Evolutionary conservation across 2,797 vertebrate species (phyloP).

Genomic region (Helarctos malayanus): DNA sequence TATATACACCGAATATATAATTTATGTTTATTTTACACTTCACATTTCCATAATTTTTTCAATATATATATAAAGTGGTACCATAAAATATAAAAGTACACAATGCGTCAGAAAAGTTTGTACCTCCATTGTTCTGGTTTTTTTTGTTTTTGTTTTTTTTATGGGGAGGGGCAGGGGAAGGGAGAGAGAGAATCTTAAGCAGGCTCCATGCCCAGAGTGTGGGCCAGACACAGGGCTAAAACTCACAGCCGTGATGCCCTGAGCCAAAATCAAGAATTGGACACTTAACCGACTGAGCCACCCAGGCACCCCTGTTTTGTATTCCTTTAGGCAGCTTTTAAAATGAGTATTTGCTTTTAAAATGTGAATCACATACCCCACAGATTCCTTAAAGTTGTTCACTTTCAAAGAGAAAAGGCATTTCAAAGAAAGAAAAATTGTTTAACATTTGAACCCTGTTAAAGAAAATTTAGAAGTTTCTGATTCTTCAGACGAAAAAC

Average conservation of each 20-base stretch:
- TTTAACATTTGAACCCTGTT: slow-evolving; percentile 58
- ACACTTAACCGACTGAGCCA: neutral
- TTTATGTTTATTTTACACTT: slow-evolving; percentile 43
- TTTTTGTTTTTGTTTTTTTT: slow-evolving; percentile 41
- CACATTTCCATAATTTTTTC: neutral
- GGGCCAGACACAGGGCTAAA: neutral
- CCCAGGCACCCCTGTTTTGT: neutral
- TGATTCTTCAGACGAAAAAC: slow-evolving; percentile 47
- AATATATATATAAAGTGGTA: neutral
- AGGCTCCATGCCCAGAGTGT: neutral
- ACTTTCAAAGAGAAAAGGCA: slow-evolving; percentile 59
- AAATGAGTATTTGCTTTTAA: slow-evolving; percentile 62
- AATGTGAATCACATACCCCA: neutral
- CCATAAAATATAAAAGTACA: slow-evolving; percentile 46
- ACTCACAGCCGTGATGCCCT: neutral
- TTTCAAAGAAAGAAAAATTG: slow-evolving; percentile 58
- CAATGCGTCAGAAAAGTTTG: slow-evolving; percentile 24
- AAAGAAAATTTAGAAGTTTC: slow-evolving; percentile 62
- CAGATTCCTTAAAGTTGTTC: slow-evolving; percentile 32
- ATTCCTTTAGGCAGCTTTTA: slow-evolving; percentile 34
- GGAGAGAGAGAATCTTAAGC: neutral
- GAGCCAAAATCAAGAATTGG: neutral
- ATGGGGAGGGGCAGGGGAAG: neutral
- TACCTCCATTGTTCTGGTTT: slow-evolving; percentile 35
- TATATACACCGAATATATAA: slow-evolving; percentile 34